Base-by-base conservation (phyloP, 2,113 vertebrate genomes). In the Cyphotilapia sp. region DNA sequence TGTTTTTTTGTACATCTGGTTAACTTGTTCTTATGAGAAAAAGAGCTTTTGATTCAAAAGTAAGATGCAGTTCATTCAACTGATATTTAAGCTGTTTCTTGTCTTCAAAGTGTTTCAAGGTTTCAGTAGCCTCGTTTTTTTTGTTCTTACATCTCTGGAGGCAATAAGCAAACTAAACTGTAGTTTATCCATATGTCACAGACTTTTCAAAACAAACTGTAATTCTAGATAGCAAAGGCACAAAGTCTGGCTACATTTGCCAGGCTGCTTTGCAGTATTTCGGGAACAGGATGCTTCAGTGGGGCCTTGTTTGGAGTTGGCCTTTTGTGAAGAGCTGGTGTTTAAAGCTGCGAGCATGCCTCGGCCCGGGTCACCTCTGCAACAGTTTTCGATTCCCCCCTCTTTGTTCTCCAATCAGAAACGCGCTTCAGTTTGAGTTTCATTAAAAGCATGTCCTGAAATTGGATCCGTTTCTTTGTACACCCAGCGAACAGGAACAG, bases 381-480 rank as follows among this genome's bases (percentile, higher is more conserved):
- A 87, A 89, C 92, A 66, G 86, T 91, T 90, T 93, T 92, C 33
- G 88, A 93, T 92, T 92, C 85, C 45, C 31, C 31, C 3, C 51
- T 42, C 95, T 97, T 96, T 96, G 95, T 96, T 97, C 93, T 95
- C 92, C 94, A 88, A 93, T 95, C 92, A 92, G 84, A 95, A 94
- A 95, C 86, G 90, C 91, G 94, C 94, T 96, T 94, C 93, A 91
- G 94, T 96, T 96, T 94, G 94, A 94, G 91, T 95, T 96, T 94
- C 95, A 96, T 96, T 95, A 95, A 95, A 96, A 96, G 95, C 96
- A 95, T 89, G 93, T 96, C 94, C 90, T 92, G 95, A 96, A 97
- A 96, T 85, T 83, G 83, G 95, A 96, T 93, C 96, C 85, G 54
- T 86, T 83, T 88, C 92, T 94, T 96, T 95, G 94, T 93, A 92